Base-by-base conservation (phyloP, 2,888 invertebrate species). In the Eupithecia centaureata region DNA sequence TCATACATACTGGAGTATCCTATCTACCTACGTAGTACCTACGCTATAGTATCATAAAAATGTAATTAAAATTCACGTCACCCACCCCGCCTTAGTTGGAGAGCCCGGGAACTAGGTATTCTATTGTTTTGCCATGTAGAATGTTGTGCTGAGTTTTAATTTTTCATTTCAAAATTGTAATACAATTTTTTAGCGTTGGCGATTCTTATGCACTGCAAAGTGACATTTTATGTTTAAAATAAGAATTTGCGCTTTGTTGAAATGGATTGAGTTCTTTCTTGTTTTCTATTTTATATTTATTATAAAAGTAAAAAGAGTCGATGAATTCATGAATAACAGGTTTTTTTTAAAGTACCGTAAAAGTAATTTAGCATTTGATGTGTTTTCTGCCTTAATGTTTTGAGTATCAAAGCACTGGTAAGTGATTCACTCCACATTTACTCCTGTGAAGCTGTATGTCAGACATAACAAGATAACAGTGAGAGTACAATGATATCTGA, bases 41-140 rank as follows among this genome's bases (percentile, higher is more conserved):
- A 76, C 82, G 86, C 86, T 89, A 86, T 85, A 85, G 86, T 89
- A 89, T 89, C 88, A 87, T 89, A 91, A 91, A 91, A 90, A 91
- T 90, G 88, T 89, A 91, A 91, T 92, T 91, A 92, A 91, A 91
- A 91, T 89, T 88, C 87, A 87, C 86, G 84, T 88, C 86, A 85
- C 87, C 86, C 86, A 74, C 79, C 79, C 76, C 67, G 70, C 81
- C 79, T 79, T 74, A 81, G 80, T 79, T 80, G 76, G 72, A 81
- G 82, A 80, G 82, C 77, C 73, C 75, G 76, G 81, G 79, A 84
- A 88, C 88, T 88, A 56, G 54, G 54, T 56, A 87, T 86, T 82
- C 81, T 78, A 85, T 88, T 88, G 88, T 88, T 85, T 79, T 75
- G 60, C 76, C 79, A 80, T 80, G 77, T 77, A 82, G 73, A 70